Percentiles rank a stretch among this genome's conserved stretches.
phyloP scores from a whole-genome alignment of 37 sponge, comb jelly and placozoan species.

The Crambe crambe region DNA sequence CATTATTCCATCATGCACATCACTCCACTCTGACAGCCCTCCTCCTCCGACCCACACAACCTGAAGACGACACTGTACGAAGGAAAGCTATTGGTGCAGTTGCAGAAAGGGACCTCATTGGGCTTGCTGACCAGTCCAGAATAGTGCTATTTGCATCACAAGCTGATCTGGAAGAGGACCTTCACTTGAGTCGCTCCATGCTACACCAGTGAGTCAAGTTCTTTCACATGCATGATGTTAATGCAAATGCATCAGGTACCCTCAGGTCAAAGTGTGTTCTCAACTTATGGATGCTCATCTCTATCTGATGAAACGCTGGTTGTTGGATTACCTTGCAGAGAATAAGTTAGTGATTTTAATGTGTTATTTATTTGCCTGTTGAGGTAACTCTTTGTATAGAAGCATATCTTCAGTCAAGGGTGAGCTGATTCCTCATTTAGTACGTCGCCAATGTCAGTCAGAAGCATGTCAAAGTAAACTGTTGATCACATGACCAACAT shows the following conservation, averaged over 20 bases:
- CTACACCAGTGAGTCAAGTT: constrained; percentile 39
- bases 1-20: constrained; percentile 66
- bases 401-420: constrained; percentile 64
- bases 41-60: constrained; percentile 33
- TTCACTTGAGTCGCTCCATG: constrained; percentile 31
- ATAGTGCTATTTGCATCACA: constrained; percentile 65
- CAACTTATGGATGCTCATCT: constrained; percentile 82
- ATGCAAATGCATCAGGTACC: constrained; percentile 37
- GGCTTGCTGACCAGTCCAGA: constrained; percentile 24
- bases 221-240: not conserved
- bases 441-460: constrained; percentile 44
- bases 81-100: constrained; percentile 1
- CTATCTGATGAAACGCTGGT: constrained; percentile 76
- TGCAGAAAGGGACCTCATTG: constrained; percentile 63
- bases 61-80: not conserved
- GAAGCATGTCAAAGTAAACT: too few species aligned
- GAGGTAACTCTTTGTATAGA: constrained; percentile 9
- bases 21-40: constrained; percentile 72
- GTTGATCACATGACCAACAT: too few species aligned
- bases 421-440: constrained; percentile 78
- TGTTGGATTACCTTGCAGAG: constrained; percentile 70
- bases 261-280: constrained; percentile 61
- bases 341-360: constrained; percentile 43
- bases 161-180: constrained; percentile 67
- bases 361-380: not conserved